These are phyloP conservation scores for Pandion haliaetus DNA, from an alignment of 2,113 vertebrate genomes.

Conservation along the genomic window DNA sequence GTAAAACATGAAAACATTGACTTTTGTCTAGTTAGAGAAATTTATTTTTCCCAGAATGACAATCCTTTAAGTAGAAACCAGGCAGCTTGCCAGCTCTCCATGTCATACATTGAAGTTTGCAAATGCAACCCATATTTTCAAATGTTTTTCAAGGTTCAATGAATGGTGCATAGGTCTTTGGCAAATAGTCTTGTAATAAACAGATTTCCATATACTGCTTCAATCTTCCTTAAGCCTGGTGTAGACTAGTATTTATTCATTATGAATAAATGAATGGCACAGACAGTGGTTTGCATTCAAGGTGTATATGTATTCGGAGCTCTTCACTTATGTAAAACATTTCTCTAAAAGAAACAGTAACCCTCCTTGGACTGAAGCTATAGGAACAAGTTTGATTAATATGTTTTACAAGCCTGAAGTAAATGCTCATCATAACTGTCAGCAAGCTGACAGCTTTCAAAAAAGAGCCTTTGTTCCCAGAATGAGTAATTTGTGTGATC, in stretches of 20 bases:
- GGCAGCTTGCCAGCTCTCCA: conserved; percentile 80
- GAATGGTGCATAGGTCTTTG: conserved; percentile 63
- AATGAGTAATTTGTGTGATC: conserved; percentile 73
- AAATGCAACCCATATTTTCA: conserved; percentile 80
- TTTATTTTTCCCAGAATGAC: conserved; percentile 89
- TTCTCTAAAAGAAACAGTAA: conserved; percentile 68
- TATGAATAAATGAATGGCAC: conserved; percentile 19
- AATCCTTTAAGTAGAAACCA: conserved; percentile 87
- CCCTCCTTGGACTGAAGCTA: conserved; percentile 61
- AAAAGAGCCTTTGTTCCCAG: conserved; percentile 69
- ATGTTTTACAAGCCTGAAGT: conserved; percentile 76
- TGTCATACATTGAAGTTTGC: conserved; percentile 80
- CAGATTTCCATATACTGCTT: conserved; percentile 62
- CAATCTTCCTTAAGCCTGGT: conserved; percentile 34
- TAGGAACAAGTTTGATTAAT: conserved; percentile 75
- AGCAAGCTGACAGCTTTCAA: conserved; percentile 73
- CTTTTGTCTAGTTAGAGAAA: conserved; percentile 87
- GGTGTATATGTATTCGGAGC: background rate
- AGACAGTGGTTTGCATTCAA: background rate
- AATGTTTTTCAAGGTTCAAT: conserved; percentile 75
- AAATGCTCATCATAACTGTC: conserved; percentile 77
- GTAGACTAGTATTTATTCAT: conserved; percentile 20
- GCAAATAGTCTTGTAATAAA: conserved; percentile 72
- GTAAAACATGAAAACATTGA: conserved; percentile 90
- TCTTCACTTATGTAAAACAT: conserved; percentile 56